A percentile compares a stretch with the other conserved stretches of the same genome.
Conservation (phyloP, 2,113 vertebrate genomes). For the Misgurnus mizolepis region DNA sequence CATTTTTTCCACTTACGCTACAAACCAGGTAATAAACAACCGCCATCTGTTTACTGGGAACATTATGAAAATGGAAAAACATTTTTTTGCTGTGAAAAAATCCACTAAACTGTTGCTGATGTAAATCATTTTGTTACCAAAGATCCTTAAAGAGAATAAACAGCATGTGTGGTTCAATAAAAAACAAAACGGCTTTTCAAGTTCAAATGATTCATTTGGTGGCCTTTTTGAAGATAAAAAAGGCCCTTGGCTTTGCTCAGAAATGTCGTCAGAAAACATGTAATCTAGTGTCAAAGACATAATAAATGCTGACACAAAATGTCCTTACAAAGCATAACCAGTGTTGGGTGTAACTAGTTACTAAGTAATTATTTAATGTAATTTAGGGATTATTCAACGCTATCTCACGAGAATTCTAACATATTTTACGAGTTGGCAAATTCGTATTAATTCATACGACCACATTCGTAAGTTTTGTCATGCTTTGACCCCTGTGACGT, state of each 20-base stretch:
- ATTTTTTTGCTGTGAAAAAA: not conserved
- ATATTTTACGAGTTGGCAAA: too few species aligned
- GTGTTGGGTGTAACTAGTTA: too few species aligned
- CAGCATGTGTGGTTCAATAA: not conserved
- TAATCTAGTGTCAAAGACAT: not conserved
- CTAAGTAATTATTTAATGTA: too few species aligned
- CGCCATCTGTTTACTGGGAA: not conserved
- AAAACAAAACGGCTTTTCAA: not conserved
- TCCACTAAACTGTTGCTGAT: not conserved
- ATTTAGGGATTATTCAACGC: too few species aligned
- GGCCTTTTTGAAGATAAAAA: not conserved
- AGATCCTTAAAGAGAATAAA: too few species aligned
- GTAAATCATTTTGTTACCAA: not conserved
- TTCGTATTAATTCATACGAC: too few species aligned
- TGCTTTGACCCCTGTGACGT: too few species aligned
- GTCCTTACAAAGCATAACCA: too few species aligned
- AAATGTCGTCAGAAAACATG: not conserved
- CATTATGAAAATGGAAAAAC: not conserved
- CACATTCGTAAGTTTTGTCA: too few species aligned
- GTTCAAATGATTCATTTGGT: not conserved
- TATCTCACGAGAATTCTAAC: too few species aligned
- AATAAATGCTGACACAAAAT: not conserved
- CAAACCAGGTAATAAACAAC: constrained; percentile 14
- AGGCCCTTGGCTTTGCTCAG: not conserved
- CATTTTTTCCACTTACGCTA: not conserved